A percentile compares a stretch with the other conserved stretches of the same genome.
Evolutionary conservation across 2,113 vertebrate species (phyloP).

Genomic region (Mobula birostris): DNA sequence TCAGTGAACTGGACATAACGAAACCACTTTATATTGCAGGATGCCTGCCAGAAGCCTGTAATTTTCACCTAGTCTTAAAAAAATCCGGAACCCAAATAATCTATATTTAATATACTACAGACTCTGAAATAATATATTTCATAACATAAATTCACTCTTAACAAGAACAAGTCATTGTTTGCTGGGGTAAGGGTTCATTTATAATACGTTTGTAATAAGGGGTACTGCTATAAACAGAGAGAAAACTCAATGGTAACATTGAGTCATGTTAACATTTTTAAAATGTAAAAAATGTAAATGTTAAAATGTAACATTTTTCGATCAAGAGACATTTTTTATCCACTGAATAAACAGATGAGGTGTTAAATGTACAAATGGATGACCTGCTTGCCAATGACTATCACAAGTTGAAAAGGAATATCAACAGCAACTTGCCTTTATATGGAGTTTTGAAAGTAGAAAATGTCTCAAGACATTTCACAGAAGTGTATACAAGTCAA

Average conservation of each 20-base stretch:
- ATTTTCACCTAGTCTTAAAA: constrained; percentile 19
- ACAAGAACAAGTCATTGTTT: not conserved
- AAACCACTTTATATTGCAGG: constrained; percentile 30
- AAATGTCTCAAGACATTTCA: not conserved
- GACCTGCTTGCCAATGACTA: not conserved
- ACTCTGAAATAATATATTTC: constrained; percentile 17
- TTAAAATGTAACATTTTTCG: not conserved
- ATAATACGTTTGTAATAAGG: not conserved
- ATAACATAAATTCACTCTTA: constrained; percentile 27
- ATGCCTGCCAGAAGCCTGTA: constrained; percentile 18
- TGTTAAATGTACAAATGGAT: not conserved
- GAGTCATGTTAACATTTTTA: too few species aligned
- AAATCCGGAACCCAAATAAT: constrained; percentile 31
- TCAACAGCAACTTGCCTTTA: not conserved
- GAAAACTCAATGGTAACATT: not conserved
- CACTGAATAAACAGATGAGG: not conserved
- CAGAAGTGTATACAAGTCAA: not conserved
- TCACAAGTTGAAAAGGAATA: not conserved
- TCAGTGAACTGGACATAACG: constrained; percentile 35
- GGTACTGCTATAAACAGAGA: not conserved
- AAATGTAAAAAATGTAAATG: too few species aligned
- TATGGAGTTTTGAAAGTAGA: too few species aligned
- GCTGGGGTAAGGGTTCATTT: not conserved
- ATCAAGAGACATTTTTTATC: not conserved
- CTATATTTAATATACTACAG: constrained; percentile 21